Percentiles rank a stretch among this genome's conserved stretches.
phyloP scores from a whole-genome alignment of 1,140 invertebrate genomes.

The Anthonomus grandis region DNA sequence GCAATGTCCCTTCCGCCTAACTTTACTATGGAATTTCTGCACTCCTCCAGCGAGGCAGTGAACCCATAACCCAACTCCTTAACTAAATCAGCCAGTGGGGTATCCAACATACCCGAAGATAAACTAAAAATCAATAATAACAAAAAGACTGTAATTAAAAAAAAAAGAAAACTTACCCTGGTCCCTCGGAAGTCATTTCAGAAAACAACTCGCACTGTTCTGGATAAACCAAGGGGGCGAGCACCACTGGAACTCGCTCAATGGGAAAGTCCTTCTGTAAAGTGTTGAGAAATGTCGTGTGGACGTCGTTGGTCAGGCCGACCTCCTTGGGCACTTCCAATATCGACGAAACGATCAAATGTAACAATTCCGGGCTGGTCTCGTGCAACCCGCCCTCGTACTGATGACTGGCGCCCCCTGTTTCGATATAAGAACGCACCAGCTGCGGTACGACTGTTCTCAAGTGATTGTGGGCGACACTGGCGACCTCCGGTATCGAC shows the following conservation, averaged over 20 bases:
- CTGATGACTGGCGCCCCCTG: slow-evolving; percentile 63
- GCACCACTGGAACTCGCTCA: slow-evolving; percentile 80
- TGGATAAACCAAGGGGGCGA: slow-evolving; percentile 83
- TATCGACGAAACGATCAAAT: slow-evolving; percentile 70
- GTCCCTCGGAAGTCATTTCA: slow-evolving; percentile 55
- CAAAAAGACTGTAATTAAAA: not conserved
- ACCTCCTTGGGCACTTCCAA: slow-evolving; percentile 57
- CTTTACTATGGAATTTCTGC: slow-evolving; percentile 75
- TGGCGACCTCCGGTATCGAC: slow-evolving; percentile 67
- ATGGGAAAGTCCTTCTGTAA: slow-evolving; percentile 83
- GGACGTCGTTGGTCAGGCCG: slow-evolving; percentile 65
- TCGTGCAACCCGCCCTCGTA: slow-evolving; percentile 83
- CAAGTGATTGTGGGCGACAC: slow-evolving; percentile 72
- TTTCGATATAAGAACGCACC: slow-evolving; percentile 76
- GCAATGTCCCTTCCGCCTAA: slow-evolving; percentile 71
- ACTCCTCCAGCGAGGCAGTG: slow-evolving; percentile 84
- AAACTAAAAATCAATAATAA: slow-evolving; percentile 12
- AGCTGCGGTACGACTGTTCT: slow-evolving; percentile 80
- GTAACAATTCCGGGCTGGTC: slow-evolving; percentile 81
- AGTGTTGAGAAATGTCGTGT: slow-evolving; percentile 75
- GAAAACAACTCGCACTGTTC: slow-evolving; percentile 70
- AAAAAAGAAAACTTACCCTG: slow-evolving; percentile 42
- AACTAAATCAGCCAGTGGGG: slow-evolving; percentile 76
- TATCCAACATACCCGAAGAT: slow-evolving; percentile 63
- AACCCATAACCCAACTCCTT: slow-evolving; percentile 85